Base-by-base conservation (phyloP, 2,797 vertebrate genomes). In the Dallia pectoralis region DNA sequence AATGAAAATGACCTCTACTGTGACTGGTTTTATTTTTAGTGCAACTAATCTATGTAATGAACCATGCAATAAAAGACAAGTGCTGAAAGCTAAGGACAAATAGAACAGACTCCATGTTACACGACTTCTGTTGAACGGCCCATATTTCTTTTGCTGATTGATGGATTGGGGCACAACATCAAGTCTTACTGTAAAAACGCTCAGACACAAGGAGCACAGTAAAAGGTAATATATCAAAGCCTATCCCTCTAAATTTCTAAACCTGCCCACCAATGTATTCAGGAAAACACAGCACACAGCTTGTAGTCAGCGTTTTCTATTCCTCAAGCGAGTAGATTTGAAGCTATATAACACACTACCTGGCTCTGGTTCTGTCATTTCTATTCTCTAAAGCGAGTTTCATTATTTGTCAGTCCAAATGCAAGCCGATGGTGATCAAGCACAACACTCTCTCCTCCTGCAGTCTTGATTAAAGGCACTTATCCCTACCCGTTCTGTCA, bases 391-490 rank as follows among this genome's bases (percentile, higher is more conserved):
- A 36, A 48, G 67, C 51, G 59, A 40, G 32, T 59, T 18, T 77
- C 33, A 53, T 81, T 79, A 59, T 74, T 76, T 65, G 22, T 79
- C 74, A 74, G 65, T 75, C 71, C 77, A 48, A 79, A 80, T 64
- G 76, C 77, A 77, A 76, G 79, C 72, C 75, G 74, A 74, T 70
- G 72, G 59, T 79, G 77, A 70, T 51, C 70, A 29, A 71, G 74
- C 56, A 82, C 70, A 80, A 76, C 73, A 84, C 80, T 69, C 76
- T 77, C 78, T 73, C 67, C 76, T 79, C 74, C 30, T 70, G 87
- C 85, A 84, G 81, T 89, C 87, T 90, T 3, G 9, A 53, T 69
- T 76, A 91, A n/a, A 91, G 91, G 91, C 90, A 91, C 89, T 89
- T 86, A 84, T 91, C 86, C 86, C 88, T 81, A 76, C 79, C 67